phyloP scores from a whole-genome alignment of 2,888 invertebrate species.

The Rotaria socialis region DNA sequence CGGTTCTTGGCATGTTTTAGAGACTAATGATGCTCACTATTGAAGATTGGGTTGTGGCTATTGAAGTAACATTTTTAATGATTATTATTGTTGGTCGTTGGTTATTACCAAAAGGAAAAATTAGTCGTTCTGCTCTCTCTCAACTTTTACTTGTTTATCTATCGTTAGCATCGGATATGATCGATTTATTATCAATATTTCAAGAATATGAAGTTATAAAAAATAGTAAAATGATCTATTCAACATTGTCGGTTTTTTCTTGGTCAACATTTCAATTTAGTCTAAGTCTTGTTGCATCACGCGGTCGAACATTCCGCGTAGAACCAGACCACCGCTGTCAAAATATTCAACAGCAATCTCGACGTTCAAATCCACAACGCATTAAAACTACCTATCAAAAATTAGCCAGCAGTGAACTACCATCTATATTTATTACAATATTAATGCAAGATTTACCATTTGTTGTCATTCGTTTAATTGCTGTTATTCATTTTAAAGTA shows the following conservation, averaged over 20 bases:
- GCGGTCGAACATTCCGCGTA: constrained; percentile 43
- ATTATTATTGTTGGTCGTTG: constrained; percentile 40
- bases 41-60: constrained; percentile 44
- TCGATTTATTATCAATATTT: constrained; percentile 52
- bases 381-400: too few relatives aligned
- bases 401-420: too few relatives aligned
- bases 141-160: constrained; percentile 60
- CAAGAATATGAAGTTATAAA: constrained; percentile 51
- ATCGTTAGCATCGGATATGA: constrained; percentile 56
- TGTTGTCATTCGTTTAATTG: not conserved
- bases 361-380: too few relatives aligned
- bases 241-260: constrained; percentile 55
- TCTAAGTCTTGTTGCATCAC: constrained; percentile 55
- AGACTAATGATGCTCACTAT: too few relatives aligned
- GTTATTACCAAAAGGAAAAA: constrained; percentile 47
- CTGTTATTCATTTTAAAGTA: constrained; percentile 17
- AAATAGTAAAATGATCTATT: constrained; percentile 52
- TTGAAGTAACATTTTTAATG: constrained; percentile 44
- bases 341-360: too few relatives aligned
- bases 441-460: constrained; percentile 26
- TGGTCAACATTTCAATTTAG: constrained; percentile 57
- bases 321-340: not conserved
- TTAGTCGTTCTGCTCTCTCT: constrained; percentile 57
- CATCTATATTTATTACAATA: not conserved
- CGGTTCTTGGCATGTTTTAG: constrained; percentile 6